Conservation (phyloP, 2,797 vertebrate genomes). For the Cheirogaleus major region DNA sequence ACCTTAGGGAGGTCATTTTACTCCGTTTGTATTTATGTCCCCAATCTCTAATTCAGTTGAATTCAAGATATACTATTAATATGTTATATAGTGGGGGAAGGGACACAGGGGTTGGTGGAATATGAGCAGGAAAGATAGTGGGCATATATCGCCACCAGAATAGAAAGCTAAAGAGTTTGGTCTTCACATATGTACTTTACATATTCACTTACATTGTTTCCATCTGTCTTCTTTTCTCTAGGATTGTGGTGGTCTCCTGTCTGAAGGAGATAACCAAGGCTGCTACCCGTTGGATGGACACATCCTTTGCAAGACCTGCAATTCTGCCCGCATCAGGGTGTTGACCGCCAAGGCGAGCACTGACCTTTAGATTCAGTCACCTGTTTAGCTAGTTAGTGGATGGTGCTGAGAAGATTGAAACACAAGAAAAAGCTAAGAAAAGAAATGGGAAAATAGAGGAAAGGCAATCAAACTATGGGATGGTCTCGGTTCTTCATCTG, state of each 20-base stretch:
- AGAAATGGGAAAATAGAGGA: conserved; percentile 47
- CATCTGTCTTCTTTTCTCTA: conserved; percentile 76
- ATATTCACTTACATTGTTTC: neutral
- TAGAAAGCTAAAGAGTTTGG: neutral
- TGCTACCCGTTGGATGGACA: conserved; percentile 99
- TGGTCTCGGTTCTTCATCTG: conserved; percentile 61
- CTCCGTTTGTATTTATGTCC: neutral
- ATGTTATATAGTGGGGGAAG: neutral
- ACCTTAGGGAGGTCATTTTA: neutral
- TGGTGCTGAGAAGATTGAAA: conserved; percentile 5
- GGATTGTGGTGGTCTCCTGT: conserved; percentile 96
- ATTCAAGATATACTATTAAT: neutral
- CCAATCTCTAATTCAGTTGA: neutral
- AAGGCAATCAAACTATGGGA: conserved; percentile 23
- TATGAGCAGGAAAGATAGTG: neutral
- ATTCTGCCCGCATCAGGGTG: conserved; percentile 95
- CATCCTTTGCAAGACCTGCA: conserved; percentile 99
- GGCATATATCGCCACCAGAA: neutral
- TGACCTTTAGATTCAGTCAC: conserved; percentile 92
- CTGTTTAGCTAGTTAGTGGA: conserved; percentile 19
- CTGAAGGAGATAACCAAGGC: conserved; percentile 99
- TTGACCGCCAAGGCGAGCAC: conserved; percentile 98
- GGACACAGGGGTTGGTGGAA: no score
- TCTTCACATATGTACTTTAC: accelerated
- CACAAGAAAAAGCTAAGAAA: conserved; percentile 2